Percentiles rank a stretch among this genome's conserved stretches.
These are phyloP conservation scores for Pemphredon lugubris DNA, from an alignment of 2,888 invertebrate genomes.

Conservation along the genomic window DNA sequence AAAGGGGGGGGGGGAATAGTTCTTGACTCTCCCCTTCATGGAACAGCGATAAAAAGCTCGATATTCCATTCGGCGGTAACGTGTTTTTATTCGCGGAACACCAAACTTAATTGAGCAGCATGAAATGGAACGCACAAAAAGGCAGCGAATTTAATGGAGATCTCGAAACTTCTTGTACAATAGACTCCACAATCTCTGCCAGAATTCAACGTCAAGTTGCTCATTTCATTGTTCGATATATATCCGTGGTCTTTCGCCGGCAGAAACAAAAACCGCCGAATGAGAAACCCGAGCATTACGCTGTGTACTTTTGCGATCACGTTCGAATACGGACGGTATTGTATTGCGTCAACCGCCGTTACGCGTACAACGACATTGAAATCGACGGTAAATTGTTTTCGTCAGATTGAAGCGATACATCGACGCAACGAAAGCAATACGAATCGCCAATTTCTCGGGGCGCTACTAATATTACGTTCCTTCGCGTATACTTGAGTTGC, in stretches of 20 bases:
- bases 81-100: conserved; percentile 28
- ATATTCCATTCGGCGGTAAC: conserved; percentile 26
- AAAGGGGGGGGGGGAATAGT: conserved; percentile 1
- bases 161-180: conserved; percentile 41
- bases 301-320: conserved; percentile 16
- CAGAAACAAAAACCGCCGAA: conserved; percentile 2
- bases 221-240: conserved; percentile 49
- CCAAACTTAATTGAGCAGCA: conserved; percentile 42
- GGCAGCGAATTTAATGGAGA: conserved; percentile 15
- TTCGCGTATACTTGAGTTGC: no score
- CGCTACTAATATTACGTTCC: no score
- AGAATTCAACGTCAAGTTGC: conserved; percentile 36
- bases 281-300: conserved; percentile 11
- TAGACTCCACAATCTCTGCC: conserved; percentile 35
- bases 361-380: no score
- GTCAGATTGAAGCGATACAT: no score
- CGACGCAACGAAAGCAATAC: no score
- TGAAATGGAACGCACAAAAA: conserved; percentile 19
- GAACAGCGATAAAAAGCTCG: background rate
- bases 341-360: background rate
- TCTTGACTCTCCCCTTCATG: no score
- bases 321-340: no score
- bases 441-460: no score
- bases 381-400: no score
- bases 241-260: conserved; percentile 8